phyloP scores from a whole-genome alignment of 2,797 vertebrate genomes.

The Discoglossus pictus region DNA sequence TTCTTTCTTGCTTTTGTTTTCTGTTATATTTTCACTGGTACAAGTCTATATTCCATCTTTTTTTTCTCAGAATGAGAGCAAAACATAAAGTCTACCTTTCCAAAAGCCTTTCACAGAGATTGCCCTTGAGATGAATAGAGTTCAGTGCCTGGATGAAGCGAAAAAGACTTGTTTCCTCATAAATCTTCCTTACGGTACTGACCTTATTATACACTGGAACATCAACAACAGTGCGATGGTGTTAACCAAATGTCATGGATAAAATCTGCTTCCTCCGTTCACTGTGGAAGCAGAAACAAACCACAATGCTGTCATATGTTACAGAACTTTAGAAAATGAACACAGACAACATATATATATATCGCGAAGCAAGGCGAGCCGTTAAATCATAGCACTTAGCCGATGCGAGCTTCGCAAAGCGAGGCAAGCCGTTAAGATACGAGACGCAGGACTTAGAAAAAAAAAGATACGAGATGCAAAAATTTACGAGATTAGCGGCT shows the following conservation, averaged over 20 bases:
- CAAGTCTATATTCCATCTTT: not conserved
- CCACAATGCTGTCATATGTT: conserved; percentile 11
- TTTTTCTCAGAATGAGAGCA: conserved; percentile 25
- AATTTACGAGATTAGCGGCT: too few species aligned
- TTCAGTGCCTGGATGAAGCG: conserved; percentile 44
- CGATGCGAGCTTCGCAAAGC: too few species aligned
- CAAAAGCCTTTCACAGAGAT: conserved; percentile 41
- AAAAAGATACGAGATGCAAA: too few species aligned
- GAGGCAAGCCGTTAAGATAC: too few species aligned
- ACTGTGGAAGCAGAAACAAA: conserved; percentile 23
- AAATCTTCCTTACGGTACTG: conserved; percentile 45
- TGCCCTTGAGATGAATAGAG: conserved; percentile 47
- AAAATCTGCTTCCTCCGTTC: conserved; percentile 43
- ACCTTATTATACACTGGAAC: conserved; percentile 50
- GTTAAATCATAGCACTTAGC: too few species aligned
- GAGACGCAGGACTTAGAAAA: too few species aligned
- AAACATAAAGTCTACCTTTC: conserved; percentile 41
- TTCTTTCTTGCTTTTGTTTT: too few species aligned
- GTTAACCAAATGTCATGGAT: conserved; percentile 51
- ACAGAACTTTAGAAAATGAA: conserved; percentile 6
- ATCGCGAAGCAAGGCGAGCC: too few species aligned
- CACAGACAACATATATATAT: too few species aligned
- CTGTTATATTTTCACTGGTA: too few species aligned
- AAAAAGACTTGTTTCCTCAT: conserved; percentile 48
- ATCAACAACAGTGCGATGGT: conserved; percentile 47